Evolutionary conservation across 2,797 vertebrate genomes (phyloP).

Genomic region (Tragopan temminckii): DNA sequence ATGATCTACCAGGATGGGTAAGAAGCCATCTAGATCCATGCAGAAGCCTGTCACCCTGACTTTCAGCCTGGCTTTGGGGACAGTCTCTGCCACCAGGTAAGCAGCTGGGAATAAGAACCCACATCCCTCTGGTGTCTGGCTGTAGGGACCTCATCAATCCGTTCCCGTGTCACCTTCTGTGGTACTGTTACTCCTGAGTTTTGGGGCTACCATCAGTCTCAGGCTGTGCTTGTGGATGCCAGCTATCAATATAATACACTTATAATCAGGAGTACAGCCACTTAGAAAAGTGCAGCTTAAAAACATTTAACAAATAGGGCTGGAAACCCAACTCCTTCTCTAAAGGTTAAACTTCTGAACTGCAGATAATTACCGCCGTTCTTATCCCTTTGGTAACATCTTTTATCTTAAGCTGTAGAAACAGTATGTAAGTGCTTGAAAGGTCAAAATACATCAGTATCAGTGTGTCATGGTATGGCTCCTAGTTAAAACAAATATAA

Average conservation of each 20-base stretch:
- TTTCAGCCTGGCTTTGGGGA: not conserved
- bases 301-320: not conserved
- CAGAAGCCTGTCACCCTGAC: not conserved
- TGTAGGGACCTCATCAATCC: not conserved
- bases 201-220: not conserved
- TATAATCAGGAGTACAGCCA: not conserved
- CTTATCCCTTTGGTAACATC: constrained; percentile 3
- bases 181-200: not conserved
- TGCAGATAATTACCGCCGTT: constrained; percentile 27
- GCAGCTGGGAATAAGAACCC: not conserved
- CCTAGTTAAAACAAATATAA: not conserved
- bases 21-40: not conserved
- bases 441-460: not conserved
- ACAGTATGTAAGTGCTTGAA: constrained; percentile 14
- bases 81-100: not conserved
- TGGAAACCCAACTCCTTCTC: not conserved
- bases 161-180: not conserved
- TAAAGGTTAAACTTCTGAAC: constrained; percentile 35
- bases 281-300: not conserved
- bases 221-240: not conserved
- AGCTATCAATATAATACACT: not conserved
- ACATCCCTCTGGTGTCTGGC: not conserved
- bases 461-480: not conserved
- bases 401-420: not conserved
- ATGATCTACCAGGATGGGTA: not conserved